Conservation (phyloP, 2,797 vertebrate genomes). For the Rhinoraja longicauda region DNA sequence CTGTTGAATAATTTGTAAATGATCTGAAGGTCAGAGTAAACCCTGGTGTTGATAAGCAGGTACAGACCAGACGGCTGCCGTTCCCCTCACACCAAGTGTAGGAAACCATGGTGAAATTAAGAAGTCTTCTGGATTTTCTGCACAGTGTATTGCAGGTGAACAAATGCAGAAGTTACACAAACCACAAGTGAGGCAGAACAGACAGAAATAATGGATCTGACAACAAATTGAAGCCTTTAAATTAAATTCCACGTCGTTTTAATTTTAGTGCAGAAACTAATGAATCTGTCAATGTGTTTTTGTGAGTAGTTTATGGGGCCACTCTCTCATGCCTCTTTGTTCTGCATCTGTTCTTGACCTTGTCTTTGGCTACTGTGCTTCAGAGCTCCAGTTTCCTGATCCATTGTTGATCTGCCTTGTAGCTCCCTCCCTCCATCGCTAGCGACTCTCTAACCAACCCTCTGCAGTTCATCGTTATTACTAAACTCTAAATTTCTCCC, state of each 20-base stretch:
- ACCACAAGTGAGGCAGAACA: background rate
- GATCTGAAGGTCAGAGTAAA: background rate
- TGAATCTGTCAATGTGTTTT: background rate
- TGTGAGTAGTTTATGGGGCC: background rate
- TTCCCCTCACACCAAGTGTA: background rate
- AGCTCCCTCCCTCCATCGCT: background rate
- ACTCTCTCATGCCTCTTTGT: background rate
- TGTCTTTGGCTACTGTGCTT: background rate
- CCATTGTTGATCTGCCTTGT: background rate
- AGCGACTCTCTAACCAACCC: too few relatives aligned
- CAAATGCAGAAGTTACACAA: background rate
- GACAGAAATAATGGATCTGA: background rate
- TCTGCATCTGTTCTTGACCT: background rate
- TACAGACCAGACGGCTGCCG: background rate
- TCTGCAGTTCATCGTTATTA: too few relatives aligned
- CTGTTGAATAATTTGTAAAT: background rate
- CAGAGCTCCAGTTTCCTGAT: background rate
- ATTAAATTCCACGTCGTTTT: background rate
- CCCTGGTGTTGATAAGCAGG: background rate
- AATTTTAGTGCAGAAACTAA: background rate
- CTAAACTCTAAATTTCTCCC: too few relatives aligned
- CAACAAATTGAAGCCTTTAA: background rate
- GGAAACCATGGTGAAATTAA: background rate
- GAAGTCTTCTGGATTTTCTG: background rate
- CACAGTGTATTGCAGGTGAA: background rate